Evolutionary conservation across 92 coral and sea anemone species (phyloP).

Genomic region (Virgularia gustaviana): DNA sequence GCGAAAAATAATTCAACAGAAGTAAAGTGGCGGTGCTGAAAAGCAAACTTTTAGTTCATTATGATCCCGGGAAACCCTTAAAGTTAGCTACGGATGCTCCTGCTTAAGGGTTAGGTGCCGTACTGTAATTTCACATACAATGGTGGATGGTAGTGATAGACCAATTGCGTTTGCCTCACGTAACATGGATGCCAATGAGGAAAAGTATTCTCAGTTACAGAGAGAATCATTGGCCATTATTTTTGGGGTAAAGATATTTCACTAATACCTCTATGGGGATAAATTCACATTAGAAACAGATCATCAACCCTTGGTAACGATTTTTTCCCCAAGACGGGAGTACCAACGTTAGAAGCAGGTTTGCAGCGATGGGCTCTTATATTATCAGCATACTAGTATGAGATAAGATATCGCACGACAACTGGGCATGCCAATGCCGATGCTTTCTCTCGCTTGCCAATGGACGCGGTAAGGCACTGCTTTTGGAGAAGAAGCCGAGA

Average conservation of each 20-base stretch:
- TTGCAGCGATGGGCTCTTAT: slow-evolving; percentile 54
- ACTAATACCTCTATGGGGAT: slow-evolving; percentile 45
- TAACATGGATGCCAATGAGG: no score
- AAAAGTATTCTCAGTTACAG: slow-evolving; percentile 54
- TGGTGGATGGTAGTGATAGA: slow-evolving; percentile 36
- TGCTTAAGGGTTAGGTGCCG: slow-evolving; percentile 42
- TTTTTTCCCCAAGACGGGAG: slow-evolving; percentile 33
- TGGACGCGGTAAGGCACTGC: no score
- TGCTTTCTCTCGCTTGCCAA: no score
- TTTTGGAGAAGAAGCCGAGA: no score
- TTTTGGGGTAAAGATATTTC: slow-evolving; percentile 48
- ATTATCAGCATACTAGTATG: slow-evolving; percentile 44
- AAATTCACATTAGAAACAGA: slow-evolving; percentile 48
- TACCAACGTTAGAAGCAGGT: slow-evolving; percentile 27
- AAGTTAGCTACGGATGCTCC: slow-evolving; percentile 54
- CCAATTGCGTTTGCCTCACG: no score
- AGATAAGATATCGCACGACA: slow-evolving; percentile 52
- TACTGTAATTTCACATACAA: slow-evolving; percentile 37
- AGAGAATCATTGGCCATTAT: slow-evolving; percentile 52
- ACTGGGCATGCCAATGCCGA: no score
- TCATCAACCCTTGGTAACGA: slow-evolving; percentile 43
- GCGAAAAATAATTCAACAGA: slow-evolving; percentile 34
- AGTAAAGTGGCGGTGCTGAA: slow-evolving; percentile 41
- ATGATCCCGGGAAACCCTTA: slow-evolving; percentile 43
- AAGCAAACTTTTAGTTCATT: slow-evolving; percentile 40